phyloP scores from a whole-genome alignment of 2,113 vertebrate genomes.

The Saguinus midas region DNA sequence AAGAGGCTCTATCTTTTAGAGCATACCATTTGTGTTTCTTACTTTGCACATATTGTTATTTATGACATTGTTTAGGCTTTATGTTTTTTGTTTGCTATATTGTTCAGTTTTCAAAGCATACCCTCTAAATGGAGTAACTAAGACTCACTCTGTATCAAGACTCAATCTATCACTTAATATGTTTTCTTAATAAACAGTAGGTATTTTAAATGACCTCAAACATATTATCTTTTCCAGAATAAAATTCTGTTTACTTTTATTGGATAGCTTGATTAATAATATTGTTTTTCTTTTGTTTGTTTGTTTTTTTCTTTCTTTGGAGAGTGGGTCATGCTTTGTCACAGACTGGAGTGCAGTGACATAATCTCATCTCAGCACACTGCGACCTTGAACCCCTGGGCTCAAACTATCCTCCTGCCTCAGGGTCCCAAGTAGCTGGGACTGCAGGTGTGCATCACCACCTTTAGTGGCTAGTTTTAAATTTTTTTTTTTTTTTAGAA shows the following conservation, averaged over 20 bases:
- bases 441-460: no score
- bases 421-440: no score
- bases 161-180: not conserved
- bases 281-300: no score
- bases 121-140: not conserved
- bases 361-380: no score
- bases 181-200: not conserved
- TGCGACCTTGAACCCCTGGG: no score
- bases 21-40: not conserved
- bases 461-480: no score
- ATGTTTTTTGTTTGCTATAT: not conserved
- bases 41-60: not conserved
- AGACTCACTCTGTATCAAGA: not conserved
- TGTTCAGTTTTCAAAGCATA: not conserved
- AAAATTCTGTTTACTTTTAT: not conserved
- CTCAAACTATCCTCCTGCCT: no score
- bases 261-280: not conserved
- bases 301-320: no score
- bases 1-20: not conserved
- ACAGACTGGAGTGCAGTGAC: no score
- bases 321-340: no score
- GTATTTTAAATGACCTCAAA: slow-evolving; percentile 23
- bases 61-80: not conserved
- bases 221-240: not conserved
- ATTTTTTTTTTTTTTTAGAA: no score